phyloP scores from a whole-genome alignment of 2,113 vertebrate genomes.

The Toxotes jaculatrix region DNA sequence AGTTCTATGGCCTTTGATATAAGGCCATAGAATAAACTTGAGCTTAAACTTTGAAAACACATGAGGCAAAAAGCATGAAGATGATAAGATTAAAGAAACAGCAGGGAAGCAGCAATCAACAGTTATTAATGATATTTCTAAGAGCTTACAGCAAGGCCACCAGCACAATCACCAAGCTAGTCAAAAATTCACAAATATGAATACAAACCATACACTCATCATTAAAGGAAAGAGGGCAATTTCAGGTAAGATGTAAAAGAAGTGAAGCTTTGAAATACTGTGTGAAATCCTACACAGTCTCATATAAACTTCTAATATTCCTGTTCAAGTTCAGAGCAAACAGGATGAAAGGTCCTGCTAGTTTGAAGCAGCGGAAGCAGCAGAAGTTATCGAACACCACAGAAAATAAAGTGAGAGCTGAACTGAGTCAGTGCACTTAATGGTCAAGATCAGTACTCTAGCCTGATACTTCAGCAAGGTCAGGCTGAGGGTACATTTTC shows the following conservation, averaged over 20 bases:
- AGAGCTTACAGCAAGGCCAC: slow-evolving; percentile 17
- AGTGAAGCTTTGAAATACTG: background rate
- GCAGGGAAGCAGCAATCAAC: background rate
- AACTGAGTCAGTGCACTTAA: background rate
- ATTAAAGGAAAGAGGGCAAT: background rate
- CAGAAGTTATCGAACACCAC: background rate
- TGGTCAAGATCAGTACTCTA: background rate
- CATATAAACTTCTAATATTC: background rate
- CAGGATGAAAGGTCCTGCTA: background rate
- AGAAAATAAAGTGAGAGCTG: background rate
- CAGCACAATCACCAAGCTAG: background rate
- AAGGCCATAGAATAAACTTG: background rate
- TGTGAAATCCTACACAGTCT: background rate
- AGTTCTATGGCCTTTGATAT: background rate
- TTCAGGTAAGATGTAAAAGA: background rate
- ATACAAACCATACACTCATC: background rate
- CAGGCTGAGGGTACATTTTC: background rate
- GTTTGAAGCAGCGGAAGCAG: background rate
- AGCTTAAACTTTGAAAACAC: background rate
- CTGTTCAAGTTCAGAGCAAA: slow-evolving; percentile 3
- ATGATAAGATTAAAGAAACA: background rate
- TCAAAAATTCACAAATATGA: background rate
- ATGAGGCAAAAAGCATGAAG: background rate
- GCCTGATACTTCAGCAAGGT: background rate
- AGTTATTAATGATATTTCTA: background rate